Base-by-base conservation (phyloP, 2,888 invertebrate genomes). In the Clusia tigrina region DNA sequence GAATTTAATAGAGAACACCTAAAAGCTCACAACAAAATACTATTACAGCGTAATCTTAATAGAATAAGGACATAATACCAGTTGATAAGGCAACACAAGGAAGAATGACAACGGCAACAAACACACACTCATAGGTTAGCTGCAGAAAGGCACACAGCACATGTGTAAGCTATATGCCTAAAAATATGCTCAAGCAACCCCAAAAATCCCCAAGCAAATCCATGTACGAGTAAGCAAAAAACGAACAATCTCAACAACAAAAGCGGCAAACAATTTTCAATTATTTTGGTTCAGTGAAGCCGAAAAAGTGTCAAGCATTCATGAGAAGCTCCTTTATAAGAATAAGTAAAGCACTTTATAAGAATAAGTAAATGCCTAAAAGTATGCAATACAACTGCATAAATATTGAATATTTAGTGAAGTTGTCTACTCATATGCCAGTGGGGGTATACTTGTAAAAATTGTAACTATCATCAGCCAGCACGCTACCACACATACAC, bases 261-360 rank as follows among this genome's bases (percentile, higher is more conserved):
- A 15, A 20, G 12, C 12, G 12, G 5, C 20, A 48, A 48, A 48
- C 67, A 58, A 69, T 67, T 68, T 63, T 69, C 77, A 74, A 76
- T 76, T 76, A 76, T 75, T 70, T 67, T 72, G 71, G 70, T 73
- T 71, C 74, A 73, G 55, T 74, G 74, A 65, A 73, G 70, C 72
- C 67, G 74, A 75, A 76, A 75, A 75, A 71, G 64, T 61, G 65
- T 22, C 48, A 62, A 42, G n/a, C 42, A 17, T 42, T n/a, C n/a
- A n/a, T n/a, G n/a, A n/a, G n/a, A n/a, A n/a, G n/a, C n/a, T n/a
- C n/a, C n/a, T n/a, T n/a, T n/a, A n/a, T n/a, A n/a, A 60, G 26
- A 62, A 24, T 18, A 62, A 61, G 58, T 38, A 48, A 12, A 53
- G 37, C 17, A 26, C 23, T 38, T 2, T 24, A 54, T 18, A n/a